Evolutionary conservation across 2,888 invertebrate genomes (phyloP), one percentile per base, ranked within the genome.

Genomic region (Perdita meconis): DNA sequence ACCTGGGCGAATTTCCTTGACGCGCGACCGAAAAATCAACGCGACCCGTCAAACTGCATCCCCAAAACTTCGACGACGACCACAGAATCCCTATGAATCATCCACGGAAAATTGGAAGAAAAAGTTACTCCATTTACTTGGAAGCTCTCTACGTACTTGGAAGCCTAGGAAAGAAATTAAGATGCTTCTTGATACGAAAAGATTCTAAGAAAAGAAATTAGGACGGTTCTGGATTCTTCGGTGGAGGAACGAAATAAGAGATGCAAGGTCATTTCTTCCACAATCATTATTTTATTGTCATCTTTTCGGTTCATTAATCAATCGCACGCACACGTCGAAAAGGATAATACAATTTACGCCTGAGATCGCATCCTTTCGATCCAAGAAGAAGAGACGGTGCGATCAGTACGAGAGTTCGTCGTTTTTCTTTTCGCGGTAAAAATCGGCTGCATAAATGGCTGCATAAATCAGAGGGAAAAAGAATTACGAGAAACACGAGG

Each of bases 261-360:
- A 47, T 10, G 12, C 0, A 44, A 19, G 19, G 30, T 16, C 16
- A 24, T 47, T 22, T 12, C 12, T 56, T 56, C 30, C 36, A 1
- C 26, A 68, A 51, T 68, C 40, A 66, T 63, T 60, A 67, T 57
- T 71, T 71, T 61, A 61, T 76, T 76, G 60, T 69, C 68, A 42
- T 34, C 30, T 59, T n/a, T 51, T 16, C 38, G 13, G 3, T 65
- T 38, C 16, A 1, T 36, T 8, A n/a, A 47, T 19, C 16, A 36
- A 38, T 36, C 36, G 50, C n/a, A 30, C 22, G 38, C 61, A 34
- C 36, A n/a, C 36, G 36, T 38, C 22, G 34, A 42, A 40, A 19
- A 47, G 47, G 34, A 66, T 34, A 57, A 12, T 66, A 67, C 57
- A 67, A 50, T 53, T 64, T 36, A 26, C 64, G 38, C 50, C 13